phyloP scores from a whole-genome alignment of 2,797 vertebrate species.

The Oreochromis grahami region DNA sequence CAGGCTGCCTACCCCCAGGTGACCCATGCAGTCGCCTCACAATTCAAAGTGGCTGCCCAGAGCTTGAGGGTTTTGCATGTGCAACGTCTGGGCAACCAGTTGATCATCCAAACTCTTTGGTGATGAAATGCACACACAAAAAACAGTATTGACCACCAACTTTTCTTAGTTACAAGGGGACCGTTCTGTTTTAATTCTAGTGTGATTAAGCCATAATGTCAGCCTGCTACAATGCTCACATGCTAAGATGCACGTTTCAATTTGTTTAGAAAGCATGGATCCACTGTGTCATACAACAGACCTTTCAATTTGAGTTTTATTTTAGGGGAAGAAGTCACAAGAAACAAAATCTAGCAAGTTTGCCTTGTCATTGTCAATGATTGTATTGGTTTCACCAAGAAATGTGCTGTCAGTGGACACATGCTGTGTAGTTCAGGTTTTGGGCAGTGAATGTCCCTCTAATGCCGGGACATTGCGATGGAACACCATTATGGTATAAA shows the following conservation, averaged over 20 bases:
- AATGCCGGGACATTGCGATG: background rate
- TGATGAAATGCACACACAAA: background rate
- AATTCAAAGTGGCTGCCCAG: background rate
- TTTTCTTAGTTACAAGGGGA: background rate
- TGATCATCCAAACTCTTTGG: background rate
- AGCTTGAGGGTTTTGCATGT: background rate
- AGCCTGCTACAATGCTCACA: background rate
- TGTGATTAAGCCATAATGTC: background rate
- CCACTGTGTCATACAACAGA: background rate
- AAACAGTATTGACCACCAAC: background rate
- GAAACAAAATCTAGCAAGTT: background rate
- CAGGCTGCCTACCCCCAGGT: background rate
- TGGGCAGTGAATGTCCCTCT: background rate
- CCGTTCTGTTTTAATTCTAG: background rate
- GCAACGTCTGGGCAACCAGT: background rate
- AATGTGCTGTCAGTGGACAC: background rate
- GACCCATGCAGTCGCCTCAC: background rate
- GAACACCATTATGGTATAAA: background rate
- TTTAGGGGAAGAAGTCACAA: background rate
- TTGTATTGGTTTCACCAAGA: background rate
- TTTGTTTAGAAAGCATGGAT: background rate
- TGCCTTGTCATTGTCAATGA: background rate
- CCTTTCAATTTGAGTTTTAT: background rate
- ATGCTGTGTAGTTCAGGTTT: background rate
- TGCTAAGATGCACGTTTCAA: background rate